A percentile compares a stretch with the other conserved stretches of the same genome.
Conservation (phyloP, 2,888 invertebrate species). For the Volucella bombylans region DNA sequence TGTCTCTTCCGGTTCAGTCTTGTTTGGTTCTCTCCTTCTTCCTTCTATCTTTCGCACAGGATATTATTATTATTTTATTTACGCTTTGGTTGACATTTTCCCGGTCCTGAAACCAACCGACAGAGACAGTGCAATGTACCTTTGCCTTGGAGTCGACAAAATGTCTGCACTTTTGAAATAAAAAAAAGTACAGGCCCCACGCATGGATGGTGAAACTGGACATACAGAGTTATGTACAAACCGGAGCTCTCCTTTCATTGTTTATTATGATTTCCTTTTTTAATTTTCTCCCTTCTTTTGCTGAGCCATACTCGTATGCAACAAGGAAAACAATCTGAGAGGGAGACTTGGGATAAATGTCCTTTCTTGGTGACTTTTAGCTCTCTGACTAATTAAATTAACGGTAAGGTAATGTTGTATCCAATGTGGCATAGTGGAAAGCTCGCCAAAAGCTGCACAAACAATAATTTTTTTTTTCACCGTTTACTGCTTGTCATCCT, state of each 20-base stretch:
- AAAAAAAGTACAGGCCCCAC: background rate
- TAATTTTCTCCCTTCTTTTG: constrained; percentile 22
- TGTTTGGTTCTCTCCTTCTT: constrained; percentile 25
- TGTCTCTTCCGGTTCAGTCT: constrained; percentile 55
- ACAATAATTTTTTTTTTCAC: constrained; percentile 38
- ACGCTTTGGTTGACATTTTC: constrained; percentile 61
- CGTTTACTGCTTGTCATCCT: background rate
- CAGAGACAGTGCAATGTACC: constrained; percentile 43
- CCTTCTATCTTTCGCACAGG: constrained; percentile 19
- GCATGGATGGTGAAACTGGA: constrained; percentile 2
- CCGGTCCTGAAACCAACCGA: constrained; percentile 1
- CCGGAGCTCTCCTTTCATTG: constrained; percentile 19
- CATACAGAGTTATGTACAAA: background rate
- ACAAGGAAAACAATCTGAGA: constrained; percentile 3
- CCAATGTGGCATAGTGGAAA: constrained; percentile 9
- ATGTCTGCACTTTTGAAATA: constrained; percentile 17
- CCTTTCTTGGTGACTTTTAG: constrained; percentile 19
- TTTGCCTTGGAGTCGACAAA: constrained; percentile 29
- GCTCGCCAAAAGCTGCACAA: constrained; percentile 6
- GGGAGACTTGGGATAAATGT: background rate
- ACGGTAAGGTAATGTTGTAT: constrained; percentile 6
- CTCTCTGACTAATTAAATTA: constrained; percentile 52
- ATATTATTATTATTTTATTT: constrained; percentile 62
- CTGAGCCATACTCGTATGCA: background rate
- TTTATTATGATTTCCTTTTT: constrained; percentile 53